Percentiles rank a stretch among this genome's conserved stretches.
These are phyloP conservation scores for Spondyliosoma cantharus DNA, from an alignment of 2,797 vertebrate species.

Conservation along the genomic window DNA sequence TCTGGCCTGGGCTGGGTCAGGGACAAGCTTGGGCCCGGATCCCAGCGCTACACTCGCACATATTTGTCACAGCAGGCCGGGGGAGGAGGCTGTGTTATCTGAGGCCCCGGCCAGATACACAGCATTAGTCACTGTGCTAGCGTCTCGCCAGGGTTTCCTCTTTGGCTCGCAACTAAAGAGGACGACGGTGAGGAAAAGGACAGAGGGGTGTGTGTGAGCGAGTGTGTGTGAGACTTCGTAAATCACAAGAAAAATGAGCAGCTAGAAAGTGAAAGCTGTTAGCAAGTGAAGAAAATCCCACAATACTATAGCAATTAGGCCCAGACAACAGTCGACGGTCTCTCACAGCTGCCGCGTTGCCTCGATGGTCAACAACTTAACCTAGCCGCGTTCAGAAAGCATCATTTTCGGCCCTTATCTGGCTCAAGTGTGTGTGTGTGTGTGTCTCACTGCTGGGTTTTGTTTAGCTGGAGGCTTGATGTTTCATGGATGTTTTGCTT, in stretches of 20 bases:
- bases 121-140: constrained; percentile 84
- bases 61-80: constrained; percentile 91
- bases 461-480: constrained; percentile 81
- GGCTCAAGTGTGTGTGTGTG: constrained; percentile 67
- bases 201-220: constrained; percentile 36
- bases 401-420: constrained; percentile 73
- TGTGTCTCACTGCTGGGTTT: constrained; percentile 71
- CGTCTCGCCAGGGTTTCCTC: constrained; percentile 88
- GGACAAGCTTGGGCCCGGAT: constrained; percentile 78
- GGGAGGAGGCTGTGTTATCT: constrained; percentile 84
- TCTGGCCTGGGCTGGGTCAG: constrained; percentile 87
- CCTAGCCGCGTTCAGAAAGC: constrained; percentile 53
- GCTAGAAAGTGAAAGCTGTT: constrained; percentile 33
- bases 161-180: constrained; percentile 80
- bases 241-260: constrained; percentile 55
- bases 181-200: constrained; percentile 74
- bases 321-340: constrained; percentile 52
- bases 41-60: constrained; percentile 77
- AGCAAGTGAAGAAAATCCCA: constrained; percentile 47
- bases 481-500: constrained; percentile 84
- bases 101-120: constrained; percentile 86
- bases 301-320: constrained; percentile 62
- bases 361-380: constrained; percentile 62
- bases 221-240: constrained; percentile 33
- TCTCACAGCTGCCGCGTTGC: constrained; percentile 58